A percentile compares a stretch with the other conserved stretches of the same genome.
These are phyloP conservation scores for Drosophila silvestris DNA, from an alignment of 2,888 invertebrate genomes.

Conservation along the genomic window DNA sequence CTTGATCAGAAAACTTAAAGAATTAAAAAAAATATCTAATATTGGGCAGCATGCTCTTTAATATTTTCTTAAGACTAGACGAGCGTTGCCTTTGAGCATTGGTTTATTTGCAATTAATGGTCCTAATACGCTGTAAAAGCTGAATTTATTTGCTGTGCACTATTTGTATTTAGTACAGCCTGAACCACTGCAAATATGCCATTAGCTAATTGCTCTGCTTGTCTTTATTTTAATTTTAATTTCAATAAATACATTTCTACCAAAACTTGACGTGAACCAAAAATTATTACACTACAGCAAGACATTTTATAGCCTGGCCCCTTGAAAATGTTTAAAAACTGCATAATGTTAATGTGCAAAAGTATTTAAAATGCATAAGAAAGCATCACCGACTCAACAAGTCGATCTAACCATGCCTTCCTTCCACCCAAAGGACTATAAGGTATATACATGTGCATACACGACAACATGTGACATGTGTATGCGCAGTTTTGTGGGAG, in stretches of 20 bases:
- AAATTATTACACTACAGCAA: accelerated
- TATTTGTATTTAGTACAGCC: not conserved
- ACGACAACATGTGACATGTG: not conserved
- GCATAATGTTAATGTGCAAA: not conserved
- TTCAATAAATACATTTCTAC: not conserved
- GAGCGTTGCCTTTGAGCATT: not conserved
- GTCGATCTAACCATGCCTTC: no score
- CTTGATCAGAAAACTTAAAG: not conserved
- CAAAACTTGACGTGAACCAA: not conserved
- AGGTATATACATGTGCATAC: not conserved
- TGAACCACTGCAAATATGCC: not conserved
- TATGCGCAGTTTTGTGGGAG: not conserved
- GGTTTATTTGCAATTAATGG: no score
- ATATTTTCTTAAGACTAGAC: not conserved
- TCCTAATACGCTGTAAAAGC: not conserved
- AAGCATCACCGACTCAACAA: not conserved
- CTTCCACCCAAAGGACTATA: no score
- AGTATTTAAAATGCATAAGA: not conserved
- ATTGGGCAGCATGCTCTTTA: not conserved
- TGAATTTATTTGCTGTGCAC: no score
- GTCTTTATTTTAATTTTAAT: not conserved
- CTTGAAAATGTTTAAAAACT: not conserved
- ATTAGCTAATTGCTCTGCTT: not conserved
- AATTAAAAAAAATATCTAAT: not conserved
- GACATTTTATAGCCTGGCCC: not conserved